Base-by-base conservation (phyloP, 2,797 vertebrate genomes). In the Hydrolagus colliei region DNA sequence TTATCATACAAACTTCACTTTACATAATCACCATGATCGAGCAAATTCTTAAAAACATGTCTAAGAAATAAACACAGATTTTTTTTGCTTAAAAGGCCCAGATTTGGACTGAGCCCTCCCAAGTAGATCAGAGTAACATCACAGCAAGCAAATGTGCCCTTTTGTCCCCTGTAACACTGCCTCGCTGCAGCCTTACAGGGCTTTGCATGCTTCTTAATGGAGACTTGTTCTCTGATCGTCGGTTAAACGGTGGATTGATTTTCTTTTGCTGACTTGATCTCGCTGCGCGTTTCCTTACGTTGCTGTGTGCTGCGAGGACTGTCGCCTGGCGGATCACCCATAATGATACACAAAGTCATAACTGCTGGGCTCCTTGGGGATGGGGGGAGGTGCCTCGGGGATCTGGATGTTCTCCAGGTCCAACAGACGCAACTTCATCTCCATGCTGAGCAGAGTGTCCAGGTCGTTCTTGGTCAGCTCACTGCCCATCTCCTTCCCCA, bases 261-360 rank as follows among this genome's bases (percentile, higher is more conserved):
- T 68, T 67, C 41, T 77, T 6, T 77, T 61, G 52, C 9, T 84
- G 13, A 71, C 18, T 71, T 63, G 22, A 32, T 11, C 14, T 35
- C 67, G 52, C 52, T 52, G 35, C 61, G 75, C 32, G 20, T 68
- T 41, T 71, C 18, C 10, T 13, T 32, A 18, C 74, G 41, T 82
- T 82, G 20, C 52, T 80, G 67, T 82, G 79, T 84, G 32, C 79
- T 71, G 65, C 10, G 35, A 35, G 32, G 63, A 32, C 32, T 84
- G 65, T 68, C 79, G 41, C 22, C 14, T 10, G 8, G 10, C 90
- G 16, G 68, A 22, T 98, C 95, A 99, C 91, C 97, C 96, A 61
- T 99, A 99, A 93, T 98, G 98, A 88, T 99, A 99, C 88, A 96
- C 97, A 86, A 99, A 99, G 91, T 99, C 98, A 78, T 98, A 99